A percentile compares a stretch with the other conserved stretches of the same genome.
phyloP scores from a whole-genome alignment of 2,113 vertebrate species.

The Sylvicapra grimmia region DNA sequence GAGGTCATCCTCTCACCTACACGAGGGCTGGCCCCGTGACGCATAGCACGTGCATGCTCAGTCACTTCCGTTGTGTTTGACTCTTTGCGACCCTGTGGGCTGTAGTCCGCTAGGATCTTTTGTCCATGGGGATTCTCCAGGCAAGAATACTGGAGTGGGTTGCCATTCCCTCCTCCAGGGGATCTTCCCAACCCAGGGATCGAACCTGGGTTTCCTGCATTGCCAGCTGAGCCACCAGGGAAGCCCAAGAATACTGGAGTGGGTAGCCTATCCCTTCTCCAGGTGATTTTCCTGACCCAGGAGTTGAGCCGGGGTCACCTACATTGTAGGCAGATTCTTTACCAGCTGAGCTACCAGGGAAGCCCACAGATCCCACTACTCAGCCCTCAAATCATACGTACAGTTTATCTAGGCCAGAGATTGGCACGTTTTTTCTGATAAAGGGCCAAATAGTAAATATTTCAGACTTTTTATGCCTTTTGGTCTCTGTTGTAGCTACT shows the following conservation, averaged over 20 bases:
- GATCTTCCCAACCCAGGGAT: background rate
- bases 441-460: background rate
- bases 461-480: background rate
- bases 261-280: background rate
- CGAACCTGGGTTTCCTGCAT: background rate
- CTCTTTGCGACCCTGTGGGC: background rate
- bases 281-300: background rate
- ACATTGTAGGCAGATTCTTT: background rate
- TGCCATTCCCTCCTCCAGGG: background rate
- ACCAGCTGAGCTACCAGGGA: background rate
- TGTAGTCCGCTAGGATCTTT: background rate
- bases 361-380: background rate
- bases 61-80: background rate
- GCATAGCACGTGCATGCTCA: fast-evolving
- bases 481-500: background rate
- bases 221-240: background rate
- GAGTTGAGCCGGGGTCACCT: fast-evolving
- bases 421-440: background rate
- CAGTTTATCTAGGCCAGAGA: background rate
- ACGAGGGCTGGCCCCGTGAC: background rate
- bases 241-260: background rate
- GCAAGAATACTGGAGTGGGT: background rate
- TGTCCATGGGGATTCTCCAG: background rate
- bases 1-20: background rate
- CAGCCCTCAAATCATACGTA: background rate